Conservation (phyloP, 35 echinoderm and acorn worm genomes). For the Lytechinus pictus region DNA sequence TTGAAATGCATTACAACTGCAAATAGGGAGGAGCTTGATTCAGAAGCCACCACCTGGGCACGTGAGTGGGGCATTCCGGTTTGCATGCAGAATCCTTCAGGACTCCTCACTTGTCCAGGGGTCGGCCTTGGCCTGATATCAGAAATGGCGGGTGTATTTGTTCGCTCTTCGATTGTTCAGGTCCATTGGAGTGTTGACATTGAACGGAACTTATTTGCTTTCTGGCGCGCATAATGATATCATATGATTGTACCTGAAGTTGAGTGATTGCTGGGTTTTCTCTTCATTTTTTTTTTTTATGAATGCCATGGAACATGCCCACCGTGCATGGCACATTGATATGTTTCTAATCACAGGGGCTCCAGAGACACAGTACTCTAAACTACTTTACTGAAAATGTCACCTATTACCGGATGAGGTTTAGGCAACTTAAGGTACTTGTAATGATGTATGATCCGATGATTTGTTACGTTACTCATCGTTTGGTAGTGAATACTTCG, state of each 20-base stretch:
- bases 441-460: background rate
- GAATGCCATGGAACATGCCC: background rate
- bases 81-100: background rate
- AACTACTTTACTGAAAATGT: background rate
- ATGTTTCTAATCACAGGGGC: background rate
- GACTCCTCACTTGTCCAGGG: background rate
- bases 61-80: background rate
- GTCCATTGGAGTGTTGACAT: conserved; percentile 26
- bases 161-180: conserved; percentile 16
- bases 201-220: conserved; percentile 38
- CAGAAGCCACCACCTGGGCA: background rate
- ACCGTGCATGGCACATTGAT: background rate
- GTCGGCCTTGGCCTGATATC: background rate
- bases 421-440: background rate
- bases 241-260: conserved; percentile 40
- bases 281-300: background rate
- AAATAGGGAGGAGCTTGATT: background rate
- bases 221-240: conserved; percentile 47
- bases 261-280: conserved; percentile 30
- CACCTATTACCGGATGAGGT: background rate
- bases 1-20: conserved; percentile 15
- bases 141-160: conserved; percentile 35
- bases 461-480: background rate
- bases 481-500: background rate
- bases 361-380: background rate